A percentile compares a stretch with the other conserved stretches of the same genome.
Evolutionary conservation across 2,888 invertebrate genomes (phyloP).

Genomic region (Resseliella maxima): DNA sequence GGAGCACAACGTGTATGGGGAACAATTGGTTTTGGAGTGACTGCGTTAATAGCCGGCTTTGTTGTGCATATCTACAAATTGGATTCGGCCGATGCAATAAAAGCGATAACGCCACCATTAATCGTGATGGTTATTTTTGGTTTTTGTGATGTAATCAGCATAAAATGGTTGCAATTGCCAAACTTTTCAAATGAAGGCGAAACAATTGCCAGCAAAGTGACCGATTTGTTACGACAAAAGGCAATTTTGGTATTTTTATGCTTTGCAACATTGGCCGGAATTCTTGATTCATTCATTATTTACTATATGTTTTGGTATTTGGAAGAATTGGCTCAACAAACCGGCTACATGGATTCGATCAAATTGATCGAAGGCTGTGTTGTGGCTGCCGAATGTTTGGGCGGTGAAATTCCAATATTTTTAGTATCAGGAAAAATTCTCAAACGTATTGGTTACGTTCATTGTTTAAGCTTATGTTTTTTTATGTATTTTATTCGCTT

Average conservation of each 20-base stretch:
- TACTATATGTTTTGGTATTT: constrained; percentile 87
- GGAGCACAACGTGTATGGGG: constrained; percentile 87
- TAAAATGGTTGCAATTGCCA: constrained; percentile 76
- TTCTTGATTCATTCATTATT: constrained; percentile 83
- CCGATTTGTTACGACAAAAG: constrained; percentile 72
- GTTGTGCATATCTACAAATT: constrained; percentile 70
- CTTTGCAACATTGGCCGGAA: constrained; percentile 81
- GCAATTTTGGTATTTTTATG: constrained; percentile 76
- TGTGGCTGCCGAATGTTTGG: constrained; percentile 81
- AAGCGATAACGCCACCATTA: constrained; percentile 79
- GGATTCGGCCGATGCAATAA: constrained; percentile 71
- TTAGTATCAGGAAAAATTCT: constrained; percentile 82
- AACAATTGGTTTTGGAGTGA: constrained; percentile 81
- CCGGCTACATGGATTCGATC: constrained; percentile 73
- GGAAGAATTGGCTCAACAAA: constrained; percentile 77
- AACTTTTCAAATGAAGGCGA: constrained; percentile 72
- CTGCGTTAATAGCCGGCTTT: constrained; percentile 78
- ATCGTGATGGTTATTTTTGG: constrained; percentile 75
- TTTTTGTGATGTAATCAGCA: constrained; percentile 75
- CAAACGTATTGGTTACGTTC: constrained; percentile 80
- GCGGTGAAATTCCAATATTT: constrained; percentile 83
- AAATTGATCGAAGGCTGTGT: constrained; percentile 84
- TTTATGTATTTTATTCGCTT: constrained; percentile 81
- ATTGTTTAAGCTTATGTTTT: constrained; percentile 82
- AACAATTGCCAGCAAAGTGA: constrained; percentile 77